phyloP scores from a whole-genome alignment of 2,113 vertebrate genomes.

The Oncorhynchus masou region DNA sequence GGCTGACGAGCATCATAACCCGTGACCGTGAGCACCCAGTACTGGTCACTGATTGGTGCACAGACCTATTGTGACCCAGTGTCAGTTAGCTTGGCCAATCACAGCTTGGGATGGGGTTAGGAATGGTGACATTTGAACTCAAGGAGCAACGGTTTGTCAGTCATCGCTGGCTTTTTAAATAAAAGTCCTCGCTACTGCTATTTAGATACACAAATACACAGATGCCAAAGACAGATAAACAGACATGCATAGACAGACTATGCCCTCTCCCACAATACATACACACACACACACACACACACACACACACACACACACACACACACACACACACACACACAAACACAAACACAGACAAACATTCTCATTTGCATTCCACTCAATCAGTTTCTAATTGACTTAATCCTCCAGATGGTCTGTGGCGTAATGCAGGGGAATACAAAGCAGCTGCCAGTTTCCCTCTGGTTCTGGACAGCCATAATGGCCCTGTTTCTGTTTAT shows the following conservation, averaged over 20 bases:
- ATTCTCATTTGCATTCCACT: constrained; percentile 31
- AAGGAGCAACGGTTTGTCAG: neutral
- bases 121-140: constrained; percentile 7
- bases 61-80: constrained; percentile 5
- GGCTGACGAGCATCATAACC: constrained; percentile 6
- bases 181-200: neutral
- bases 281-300: constrained; percentile 5
- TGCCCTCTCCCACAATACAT: constrained; percentile 12
- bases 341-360: constrained; percentile 8
- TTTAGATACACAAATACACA: neutral
- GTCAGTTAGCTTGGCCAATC: neutral
- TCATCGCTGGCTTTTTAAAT: neutral
- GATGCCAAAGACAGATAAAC: neutral
- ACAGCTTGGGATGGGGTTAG: neutral
- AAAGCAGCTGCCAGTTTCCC: constrained; percentile 28
- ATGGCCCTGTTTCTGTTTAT: constrained; percentile 32
- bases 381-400: constrained; percentile 49
- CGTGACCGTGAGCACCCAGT: constrained; percentile 27
- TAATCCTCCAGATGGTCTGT: constrained; percentile 54
- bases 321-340: constrained; percentile 11
- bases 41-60: constrained; percentile 6
- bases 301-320: constrained; percentile 11
- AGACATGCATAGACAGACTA: constrained; percentile 4
- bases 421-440: constrained; percentile 23
- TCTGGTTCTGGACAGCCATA: constrained; percentile 20